phyloP scores from a whole-genome alignment of 1,140 invertebrate genomes.

The Anoplophora glabripennis region DNA sequence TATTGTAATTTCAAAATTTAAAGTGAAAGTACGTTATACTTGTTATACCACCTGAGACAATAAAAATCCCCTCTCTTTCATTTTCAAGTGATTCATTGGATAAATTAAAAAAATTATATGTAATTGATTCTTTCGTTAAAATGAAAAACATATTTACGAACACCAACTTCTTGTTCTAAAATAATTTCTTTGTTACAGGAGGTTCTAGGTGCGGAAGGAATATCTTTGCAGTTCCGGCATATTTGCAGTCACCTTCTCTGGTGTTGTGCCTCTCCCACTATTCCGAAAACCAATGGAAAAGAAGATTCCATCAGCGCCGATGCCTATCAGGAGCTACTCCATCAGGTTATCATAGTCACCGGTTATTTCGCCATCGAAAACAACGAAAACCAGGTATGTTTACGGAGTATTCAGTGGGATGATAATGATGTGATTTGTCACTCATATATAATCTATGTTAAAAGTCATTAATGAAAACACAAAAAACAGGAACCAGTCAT shows the following conservation, averaged over 20 bases:
- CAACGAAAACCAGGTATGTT: constrained; percentile 75
- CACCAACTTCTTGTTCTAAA: no score
- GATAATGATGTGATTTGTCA: background rate
- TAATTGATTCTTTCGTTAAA: no score
- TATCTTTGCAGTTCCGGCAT: constrained; percentile 84
- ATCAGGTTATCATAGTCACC: constrained; percentile 73
- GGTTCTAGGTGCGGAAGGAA: constrained; percentile 79
- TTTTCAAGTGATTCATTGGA: no score
- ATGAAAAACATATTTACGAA: no score
- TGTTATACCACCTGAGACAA: no score
- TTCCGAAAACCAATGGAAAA: constrained; percentile 46
- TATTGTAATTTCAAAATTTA: no score
- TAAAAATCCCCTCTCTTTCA: no score
- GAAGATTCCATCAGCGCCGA: constrained; percentile 38
- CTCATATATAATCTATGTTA: no score
- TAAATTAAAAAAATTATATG: no score
- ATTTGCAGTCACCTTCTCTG: constrained; percentile 81
- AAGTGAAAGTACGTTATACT: no score
- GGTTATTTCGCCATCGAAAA: constrained; percentile 81
- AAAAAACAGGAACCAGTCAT: no score
- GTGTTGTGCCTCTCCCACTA: constrained; percentile 64
- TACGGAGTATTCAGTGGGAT: background rate
- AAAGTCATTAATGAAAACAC: no score
- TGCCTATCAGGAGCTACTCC: constrained; percentile 56
- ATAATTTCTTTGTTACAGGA: constrained; percentile 73